A percentile compares a stretch with the other conserved stretches of the same genome.
Evolutionary conservation across 1,140 invertebrate species (phyloP).

Genomic region (Euura lappo): DNA sequence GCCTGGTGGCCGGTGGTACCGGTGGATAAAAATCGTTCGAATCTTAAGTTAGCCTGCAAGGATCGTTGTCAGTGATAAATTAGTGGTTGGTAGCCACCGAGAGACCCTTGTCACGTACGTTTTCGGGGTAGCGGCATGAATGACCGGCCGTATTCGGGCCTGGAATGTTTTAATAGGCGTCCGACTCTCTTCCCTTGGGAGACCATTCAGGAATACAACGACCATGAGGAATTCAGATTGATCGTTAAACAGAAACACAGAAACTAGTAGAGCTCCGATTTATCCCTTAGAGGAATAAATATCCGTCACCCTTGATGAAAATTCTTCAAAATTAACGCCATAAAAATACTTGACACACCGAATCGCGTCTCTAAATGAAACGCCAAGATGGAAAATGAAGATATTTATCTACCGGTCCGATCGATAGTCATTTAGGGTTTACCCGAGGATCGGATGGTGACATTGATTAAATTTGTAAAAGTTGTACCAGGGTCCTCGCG

Average conservation of each 20-base stretch:
- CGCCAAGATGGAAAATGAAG: not conserved
- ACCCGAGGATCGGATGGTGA: not conserved
- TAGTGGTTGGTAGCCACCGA: constrained; percentile 41
- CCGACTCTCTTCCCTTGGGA: not conserved
- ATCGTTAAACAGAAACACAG: constrained; percentile 8
- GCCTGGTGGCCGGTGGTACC: too few relatives aligned
- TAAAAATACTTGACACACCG: too few relatives aligned
- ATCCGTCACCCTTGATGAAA: too few relatives aligned
- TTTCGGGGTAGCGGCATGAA: constrained; percentile 39
- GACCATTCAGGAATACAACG: constrained; percentile 19
- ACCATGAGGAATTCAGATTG: constrained; percentile 24
- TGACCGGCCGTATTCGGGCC: constrained; percentile 48
- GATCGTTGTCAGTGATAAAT: constrained; percentile 55
- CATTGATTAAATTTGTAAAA: constrained; percentile 9
- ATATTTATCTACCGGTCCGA: constrained; percentile 3
- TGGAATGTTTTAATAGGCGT: constrained; percentile 53
- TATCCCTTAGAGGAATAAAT: too few relatives aligned
- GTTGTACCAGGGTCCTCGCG: not conserved
- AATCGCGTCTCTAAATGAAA: too few relatives aligned
- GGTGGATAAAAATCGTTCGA: not conserved
- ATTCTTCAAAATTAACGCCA: too few relatives aligned
- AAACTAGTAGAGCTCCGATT: not conserved
- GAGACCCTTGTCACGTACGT: constrained; percentile 48
- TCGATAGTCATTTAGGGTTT: not conserved
- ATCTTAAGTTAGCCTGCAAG: constrained; percentile 13